Percentiles rank a stretch among this genome's conserved stretches.
Conservation (phyloP, 2,113 vertebrate genomes). For the Ictalurus punctatus region DNA sequence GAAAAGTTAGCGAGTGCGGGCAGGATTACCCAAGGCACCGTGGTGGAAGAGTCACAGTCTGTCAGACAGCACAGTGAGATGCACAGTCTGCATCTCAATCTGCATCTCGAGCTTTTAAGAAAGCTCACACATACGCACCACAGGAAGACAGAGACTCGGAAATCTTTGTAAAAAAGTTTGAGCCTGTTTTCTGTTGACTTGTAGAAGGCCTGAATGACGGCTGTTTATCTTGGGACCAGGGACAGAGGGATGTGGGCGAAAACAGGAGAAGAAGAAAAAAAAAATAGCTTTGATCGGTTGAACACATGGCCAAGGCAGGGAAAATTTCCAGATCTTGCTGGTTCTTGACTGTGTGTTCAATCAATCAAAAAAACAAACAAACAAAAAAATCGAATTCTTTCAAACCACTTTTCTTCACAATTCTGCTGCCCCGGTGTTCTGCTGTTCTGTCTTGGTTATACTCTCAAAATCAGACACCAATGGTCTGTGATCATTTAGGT, state of each 20-base stretch:
- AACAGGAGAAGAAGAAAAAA: neutral
- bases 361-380: neutral
- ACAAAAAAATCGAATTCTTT: neutral
- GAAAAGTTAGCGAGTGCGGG: constrained; percentile 1
- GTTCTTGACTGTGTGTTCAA: constrained; percentile 57
- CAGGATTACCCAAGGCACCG: constrained; percentile 47
- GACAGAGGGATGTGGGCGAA: constrained; percentile 16
- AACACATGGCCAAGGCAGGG: constrained; percentile 19
- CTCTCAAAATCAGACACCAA: neutral
- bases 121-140: constrained; percentile 15
- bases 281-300: neutral
- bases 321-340: constrained; percentile 39
- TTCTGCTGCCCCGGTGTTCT: constrained; percentile 59
- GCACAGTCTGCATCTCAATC: constrained; percentile 22
- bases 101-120: constrained; percentile 45
- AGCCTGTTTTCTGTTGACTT: constrained; percentile 55
- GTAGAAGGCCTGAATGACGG: constrained; percentile 8
- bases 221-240: constrained; percentile 17
- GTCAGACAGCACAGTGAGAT: constrained; percentile 36
- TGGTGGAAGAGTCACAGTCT: constrained; percentile 50
- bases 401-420: constrained; percentile 48
- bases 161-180: constrained; percentile 58
- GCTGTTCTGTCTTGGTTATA: constrained; percentile 50
- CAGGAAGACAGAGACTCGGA: constrained; percentile 52
- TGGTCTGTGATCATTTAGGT: neutral